These are phyloP conservation scores for Drosophila leonis DNA, from an alignment of 2,888 invertebrate species.

Conservation along the genomic window DNA sequence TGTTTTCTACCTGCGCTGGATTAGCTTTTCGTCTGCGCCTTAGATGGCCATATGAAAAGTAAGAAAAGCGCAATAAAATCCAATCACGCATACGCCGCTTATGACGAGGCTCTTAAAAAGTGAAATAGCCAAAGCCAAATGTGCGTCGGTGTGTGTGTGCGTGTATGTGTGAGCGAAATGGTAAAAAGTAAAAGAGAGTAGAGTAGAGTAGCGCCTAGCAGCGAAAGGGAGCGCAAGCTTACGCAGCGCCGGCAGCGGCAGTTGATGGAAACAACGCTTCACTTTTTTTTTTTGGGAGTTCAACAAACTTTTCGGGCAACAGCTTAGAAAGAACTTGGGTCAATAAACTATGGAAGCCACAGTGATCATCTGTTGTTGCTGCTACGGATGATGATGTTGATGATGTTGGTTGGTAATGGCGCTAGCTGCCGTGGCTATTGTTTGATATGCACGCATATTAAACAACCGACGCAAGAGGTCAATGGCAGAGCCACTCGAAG, in stretches of 20 bases:
- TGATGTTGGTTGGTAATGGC: slow-evolving; percentile 36
- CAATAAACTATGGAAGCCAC: slow-evolving; percentile 70
- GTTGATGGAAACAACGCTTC: slow-evolving; percentile 51
- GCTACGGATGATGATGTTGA: slow-evolving; percentile 35
- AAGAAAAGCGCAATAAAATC: slow-evolving; percentile 53
- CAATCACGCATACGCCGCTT: slow-evolving; percentile 71
- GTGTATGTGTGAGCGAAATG: slow-evolving; percentile 34
- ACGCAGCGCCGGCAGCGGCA: slow-evolving; percentile 23
- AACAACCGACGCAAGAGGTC: slow-evolving; percentile 57
- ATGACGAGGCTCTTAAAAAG: slow-evolving; percentile 58
- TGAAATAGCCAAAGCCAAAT: slow-evolving; percentile 62
- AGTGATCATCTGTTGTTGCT: slow-evolving; percentile 42
- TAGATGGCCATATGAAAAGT: slow-evolving; percentile 55
- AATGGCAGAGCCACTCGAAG: slow-evolving; percentile 61
- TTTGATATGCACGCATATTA: slow-evolving; percentile 61
- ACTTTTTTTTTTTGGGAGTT: slow-evolving; percentile 66
- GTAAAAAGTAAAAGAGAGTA: slow-evolving; percentile 59
- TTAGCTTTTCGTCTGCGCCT: slow-evolving; percentile 40
- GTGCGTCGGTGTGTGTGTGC: slow-evolving; percentile 4
- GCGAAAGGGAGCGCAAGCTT: slow-evolving; percentile 57
- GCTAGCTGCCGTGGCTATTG: slow-evolving; percentile 55
- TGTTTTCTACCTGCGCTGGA: slow-evolving; percentile 58
- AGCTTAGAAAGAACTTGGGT: slow-evolving; percentile 67
- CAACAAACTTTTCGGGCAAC: slow-evolving; percentile 68
- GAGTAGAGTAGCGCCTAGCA: slow-evolving; percentile 35